Evolutionary conservation across 2,113 vertebrate species (phyloP).

Genomic region (Psettodes erumei): DNA sequence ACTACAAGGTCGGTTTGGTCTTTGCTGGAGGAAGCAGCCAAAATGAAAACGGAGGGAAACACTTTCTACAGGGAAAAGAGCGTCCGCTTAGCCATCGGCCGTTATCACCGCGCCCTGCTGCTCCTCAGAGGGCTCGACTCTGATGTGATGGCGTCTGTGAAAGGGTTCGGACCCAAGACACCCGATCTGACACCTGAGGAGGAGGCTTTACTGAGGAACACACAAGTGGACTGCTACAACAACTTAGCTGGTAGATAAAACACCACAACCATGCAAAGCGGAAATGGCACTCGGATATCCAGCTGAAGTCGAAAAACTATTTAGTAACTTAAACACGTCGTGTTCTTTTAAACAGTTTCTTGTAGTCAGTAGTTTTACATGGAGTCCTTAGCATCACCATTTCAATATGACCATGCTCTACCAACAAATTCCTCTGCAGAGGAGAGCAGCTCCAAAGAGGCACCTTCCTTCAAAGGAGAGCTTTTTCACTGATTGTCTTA

Average conservation of each 20-base stretch:
- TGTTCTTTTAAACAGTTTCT: background rate
- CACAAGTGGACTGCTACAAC: constrained; percentile 92
- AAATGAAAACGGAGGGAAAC: constrained; percentile 88
- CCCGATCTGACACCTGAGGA: constrained; percentile 81
- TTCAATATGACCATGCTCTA: background rate
- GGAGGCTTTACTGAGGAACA: constrained; percentile 80
- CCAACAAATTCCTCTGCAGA: background rate
- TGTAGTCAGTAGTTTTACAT: background rate
- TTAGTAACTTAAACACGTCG: background rate
- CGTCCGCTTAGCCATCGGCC: constrained; percentile 87
- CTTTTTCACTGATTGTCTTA: background rate
- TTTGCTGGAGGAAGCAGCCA: constrained; percentile 82
- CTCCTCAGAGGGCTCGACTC: constrained; percentile 87
- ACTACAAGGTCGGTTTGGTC: constrained; percentile 61
- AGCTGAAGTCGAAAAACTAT: background rate
- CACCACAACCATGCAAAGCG: background rate
- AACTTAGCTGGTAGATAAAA: constrained; percentile 88
- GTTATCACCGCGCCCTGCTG: constrained; percentile 89
- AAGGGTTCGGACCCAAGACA: constrained; percentile 79
- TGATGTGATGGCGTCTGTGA: constrained; percentile 77
- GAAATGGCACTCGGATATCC: background rate
- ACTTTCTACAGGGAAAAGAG: constrained; percentile 85
- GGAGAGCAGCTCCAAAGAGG: background rate
- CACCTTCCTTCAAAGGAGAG: background rate
- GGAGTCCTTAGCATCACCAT: background rate